Evolutionary conservation across 2,888 invertebrate species (phyloP).

Genomic region (Ernsta delagoae): DNA sequence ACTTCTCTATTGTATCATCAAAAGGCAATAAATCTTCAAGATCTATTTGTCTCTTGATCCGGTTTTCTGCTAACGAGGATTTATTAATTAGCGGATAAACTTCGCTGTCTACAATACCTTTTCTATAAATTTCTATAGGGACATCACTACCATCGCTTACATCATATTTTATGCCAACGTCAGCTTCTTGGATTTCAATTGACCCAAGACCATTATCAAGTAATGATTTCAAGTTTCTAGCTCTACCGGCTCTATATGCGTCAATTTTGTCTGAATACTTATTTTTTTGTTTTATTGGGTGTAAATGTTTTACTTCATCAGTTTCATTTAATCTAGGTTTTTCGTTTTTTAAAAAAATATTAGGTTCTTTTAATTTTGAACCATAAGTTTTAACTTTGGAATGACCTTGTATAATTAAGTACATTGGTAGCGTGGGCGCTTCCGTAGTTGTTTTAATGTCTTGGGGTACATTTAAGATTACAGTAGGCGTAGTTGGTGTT

Average conservation of each 20-base stretch:
- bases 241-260: slow-evolving; percentile 58
- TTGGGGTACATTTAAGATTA: slow-evolving; percentile 59
- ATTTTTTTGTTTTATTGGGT: slow-evolving; percentile 70
- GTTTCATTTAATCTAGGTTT: slow-evolving; percentile 79
- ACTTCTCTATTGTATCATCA: slow-evolving; percentile 64
- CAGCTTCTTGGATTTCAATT: slow-evolving; percentile 84
- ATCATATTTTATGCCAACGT: slow-evolving; percentile 84
- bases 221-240: slow-evolving; percentile 69
- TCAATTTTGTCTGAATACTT: slow-evolving; percentile 59
- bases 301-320: slow-evolving; percentile 85
- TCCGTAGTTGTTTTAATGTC: slow-evolving; percentile 60
- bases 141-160: slow-evolving; percentile 82
- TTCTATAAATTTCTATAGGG: slow-evolving; percentile 84
- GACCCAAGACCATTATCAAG: slow-evolving; percentile 76
- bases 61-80: slow-evolving; percentile 48
- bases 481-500: slow-evolving; percentile 79
- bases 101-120: slow-evolving; percentile 85
- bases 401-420: slow-evolving; percentile 93
- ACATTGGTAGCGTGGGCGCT: slow-evolving; percentile 87
- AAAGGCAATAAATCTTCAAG: slow-evolving; percentile 75
- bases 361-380: slow-evolving; percentile 78
- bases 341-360: slow-evolving; percentile 76
- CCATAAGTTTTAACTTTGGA: slow-evolving; percentile 94
- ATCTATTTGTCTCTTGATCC: slow-evolving; percentile 67
- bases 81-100: slow-evolving; percentile 54